Conservation (phyloP, 2,797 vertebrate genomes). For the Oryzias dopingdopingensis region DNA sequence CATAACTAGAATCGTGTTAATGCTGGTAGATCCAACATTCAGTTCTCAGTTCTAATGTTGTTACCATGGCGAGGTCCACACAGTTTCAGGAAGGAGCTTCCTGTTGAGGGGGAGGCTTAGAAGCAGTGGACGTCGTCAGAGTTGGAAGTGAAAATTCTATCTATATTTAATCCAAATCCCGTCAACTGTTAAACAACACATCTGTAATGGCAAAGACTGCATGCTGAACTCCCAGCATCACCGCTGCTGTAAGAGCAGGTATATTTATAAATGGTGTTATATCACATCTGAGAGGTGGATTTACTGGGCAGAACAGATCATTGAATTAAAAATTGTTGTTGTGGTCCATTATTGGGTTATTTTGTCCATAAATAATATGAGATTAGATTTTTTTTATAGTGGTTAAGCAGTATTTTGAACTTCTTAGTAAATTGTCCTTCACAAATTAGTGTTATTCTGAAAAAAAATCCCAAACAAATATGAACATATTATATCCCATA, state of each 20-base stretch:
- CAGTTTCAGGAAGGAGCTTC: conserved; percentile 44
- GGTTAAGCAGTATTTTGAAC: no score
- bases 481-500: no score
- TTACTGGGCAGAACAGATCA: not conserved
- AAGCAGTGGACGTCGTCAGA: conserved; percentile 38
- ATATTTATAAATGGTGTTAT: conserved; percentile 11
- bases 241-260: conserved; percentile 33
- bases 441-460: no score
- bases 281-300: conserved; percentile 10
- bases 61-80: conserved; percentile 65
- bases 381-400: no score
- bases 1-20: conserved; percentile 7
- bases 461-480: no score
- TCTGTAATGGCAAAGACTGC: conserved; percentile 34
- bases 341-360: conserved; percentile 3
- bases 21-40: conserved; percentile 28
- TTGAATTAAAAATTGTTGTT: conserved; percentile 1
- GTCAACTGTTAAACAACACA: conserved; percentile 58
- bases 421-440: no score
- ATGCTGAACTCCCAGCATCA: conserved; percentile 23
- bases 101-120: conserved; percentile 56
- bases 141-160: conserved; percentile 64
- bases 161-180: conserved; percentile 74
- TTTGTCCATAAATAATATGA: not conserved
- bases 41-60: conserved; percentile 45